These are phyloP conservation scores for Nycticryphes semicollaris DNA, from an alignment of 2,113 vertebrate species.

Conservation along the genomic window DNA sequence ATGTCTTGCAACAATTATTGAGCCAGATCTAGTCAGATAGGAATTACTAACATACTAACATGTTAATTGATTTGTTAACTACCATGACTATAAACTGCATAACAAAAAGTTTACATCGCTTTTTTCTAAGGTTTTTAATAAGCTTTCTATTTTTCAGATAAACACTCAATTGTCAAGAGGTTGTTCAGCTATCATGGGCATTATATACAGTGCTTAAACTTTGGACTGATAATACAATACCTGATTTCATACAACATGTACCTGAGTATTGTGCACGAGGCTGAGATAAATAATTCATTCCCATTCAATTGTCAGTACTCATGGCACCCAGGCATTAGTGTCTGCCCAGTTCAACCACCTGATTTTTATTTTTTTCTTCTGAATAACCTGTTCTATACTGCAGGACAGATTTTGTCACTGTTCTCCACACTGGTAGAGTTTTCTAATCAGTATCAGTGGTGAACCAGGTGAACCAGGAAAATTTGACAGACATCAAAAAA, in stretches of 20 bases:
- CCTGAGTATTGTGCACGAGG: neutral
- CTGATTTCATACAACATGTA: neutral
- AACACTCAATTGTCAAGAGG: neutral
- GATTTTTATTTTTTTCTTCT: neutral
- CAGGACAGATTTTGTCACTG: neutral
- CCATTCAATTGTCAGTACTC: neutral
- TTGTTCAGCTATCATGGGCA: neutral
- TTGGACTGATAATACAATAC: neutral
- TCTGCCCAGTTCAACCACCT: neutral
- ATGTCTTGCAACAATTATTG: conserved; percentile 8
- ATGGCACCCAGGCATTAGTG: neutral
- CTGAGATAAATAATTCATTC: neutral
- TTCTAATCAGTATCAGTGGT: neutral
- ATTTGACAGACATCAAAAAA: neutral
- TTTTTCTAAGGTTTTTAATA: neutral
- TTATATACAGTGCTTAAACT: neutral
- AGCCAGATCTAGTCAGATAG: conserved; percentile 26
- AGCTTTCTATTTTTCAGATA: conserved; percentile 12
- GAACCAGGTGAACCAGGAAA: neutral
- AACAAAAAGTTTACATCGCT: neutral
- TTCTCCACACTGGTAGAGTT: neutral
- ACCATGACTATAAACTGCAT: neutral
- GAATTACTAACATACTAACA: conserved; percentile 35
- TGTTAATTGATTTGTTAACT: conserved; percentile 44
- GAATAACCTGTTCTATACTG: neutral